Base-by-base conservation (phyloP, 2,113 vertebrate genomes). In the Sinocyclocheilus anshuiensis region DNA sequence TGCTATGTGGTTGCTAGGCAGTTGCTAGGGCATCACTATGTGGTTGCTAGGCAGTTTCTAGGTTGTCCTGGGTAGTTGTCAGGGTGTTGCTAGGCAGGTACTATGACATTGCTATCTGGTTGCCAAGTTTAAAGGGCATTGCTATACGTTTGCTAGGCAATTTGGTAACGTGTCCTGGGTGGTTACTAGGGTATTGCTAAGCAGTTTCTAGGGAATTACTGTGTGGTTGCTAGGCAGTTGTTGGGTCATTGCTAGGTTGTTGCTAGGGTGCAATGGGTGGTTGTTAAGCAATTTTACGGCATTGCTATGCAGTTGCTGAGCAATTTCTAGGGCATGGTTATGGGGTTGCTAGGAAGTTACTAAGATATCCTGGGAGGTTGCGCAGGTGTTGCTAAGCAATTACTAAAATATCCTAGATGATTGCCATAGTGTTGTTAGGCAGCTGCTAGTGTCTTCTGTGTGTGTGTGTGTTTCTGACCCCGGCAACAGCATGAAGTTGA, bases 401-500 rank as follows among this genome's bases (percentile, higher is more conserved):
- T 69, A 3, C 2, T 16, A 69, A 15, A 16, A 33, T 69, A 0
- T 33, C 15, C 26, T 33, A 9, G 6, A 3, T 57, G 2, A 3
- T 33, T 4, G 0, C 22, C 22, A 61, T 13, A 5, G 2, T 15
- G 12, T 26, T 65, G 26, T 29, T 69, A 33, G 26, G 6, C 65
- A 69, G 26, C 7, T 69, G 15, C 6, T 8, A 69, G 15, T 15
- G 15, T 67, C 1, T 33, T 29, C 26, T 33, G 26, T 6, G 6
- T 65, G n/a, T n/a, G 11, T 76, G 42, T 55, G 42, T 36, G 15
- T 55, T 79, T 89, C 93, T 90, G 87, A 99, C 98, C 96, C 92
- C 11, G 98, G 98, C 48, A 99, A 95, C 75, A 99, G 93, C 97
- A 99, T 97, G 71, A 97, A 99, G 92, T 99, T 99, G 72, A 99